Conservation (phyloP, 1,140 invertebrate genomes). For the Drosophila willistoni region DNA sequence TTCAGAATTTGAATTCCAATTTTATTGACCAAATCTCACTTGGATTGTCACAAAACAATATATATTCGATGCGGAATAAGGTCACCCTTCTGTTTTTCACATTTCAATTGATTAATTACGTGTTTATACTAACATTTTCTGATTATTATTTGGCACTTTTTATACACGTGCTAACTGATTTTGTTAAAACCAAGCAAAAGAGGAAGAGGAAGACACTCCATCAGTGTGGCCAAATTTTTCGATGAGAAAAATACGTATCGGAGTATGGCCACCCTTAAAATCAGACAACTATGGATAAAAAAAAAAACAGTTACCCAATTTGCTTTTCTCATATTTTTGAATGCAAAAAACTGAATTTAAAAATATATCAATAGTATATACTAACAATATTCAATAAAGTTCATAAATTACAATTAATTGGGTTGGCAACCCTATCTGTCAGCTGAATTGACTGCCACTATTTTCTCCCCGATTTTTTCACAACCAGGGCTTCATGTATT, state of each 20-base stretch:
- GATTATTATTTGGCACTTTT: conserved; percentile 83
- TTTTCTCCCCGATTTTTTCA: too few species aligned
- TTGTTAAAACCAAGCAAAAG: conserved; percentile 83
- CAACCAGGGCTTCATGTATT: too few species aligned
- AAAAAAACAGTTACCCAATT: too few species aligned
- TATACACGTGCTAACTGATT: conserved; percentile 83
- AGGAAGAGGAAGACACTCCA: conserved; percentile 36
- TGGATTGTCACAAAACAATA: conserved; percentile 26
- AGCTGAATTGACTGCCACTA: conserved; percentile 4
- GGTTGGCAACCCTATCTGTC: background rate
- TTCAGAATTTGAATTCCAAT: conserved; percentile 48
- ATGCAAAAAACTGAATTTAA: too few species aligned
- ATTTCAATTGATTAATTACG: conserved; percentile 44
- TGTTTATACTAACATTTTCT: conserved; percentile 82
- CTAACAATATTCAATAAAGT: too few species aligned
- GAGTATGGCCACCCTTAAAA: too few species aligned
- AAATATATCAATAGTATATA: too few species aligned
- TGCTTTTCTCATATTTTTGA: too few species aligned
- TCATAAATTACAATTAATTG: too few species aligned
- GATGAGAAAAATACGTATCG: background rate
- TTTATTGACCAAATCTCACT: conserved; percentile 47
- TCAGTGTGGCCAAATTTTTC: conserved; percentile 9
- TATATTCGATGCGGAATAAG: conserved; percentile 5
- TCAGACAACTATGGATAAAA: too few species aligned
- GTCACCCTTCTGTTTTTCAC: conserved; percentile 27